These are phyloP conservation scores for Malurus cyaneus DNA, from an alignment of 2,113 vertebrate species.

Conservation along the genomic window DNA sequence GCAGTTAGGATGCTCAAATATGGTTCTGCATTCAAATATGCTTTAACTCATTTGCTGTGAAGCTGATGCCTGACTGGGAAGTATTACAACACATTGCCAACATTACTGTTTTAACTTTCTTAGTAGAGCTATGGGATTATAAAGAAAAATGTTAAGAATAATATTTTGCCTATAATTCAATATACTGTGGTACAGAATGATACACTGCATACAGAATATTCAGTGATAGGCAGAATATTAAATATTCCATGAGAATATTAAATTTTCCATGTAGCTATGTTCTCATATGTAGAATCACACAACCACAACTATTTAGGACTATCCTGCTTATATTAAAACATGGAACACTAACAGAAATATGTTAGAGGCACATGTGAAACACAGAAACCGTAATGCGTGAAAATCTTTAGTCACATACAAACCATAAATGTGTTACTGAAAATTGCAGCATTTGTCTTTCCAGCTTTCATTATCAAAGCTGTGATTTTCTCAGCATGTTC, in stretches of 20 bases:
- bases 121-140: fast-evolving
- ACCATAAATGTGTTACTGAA: not conserved
- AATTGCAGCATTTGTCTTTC: slow-evolving; percentile 32
- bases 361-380: not conserved
- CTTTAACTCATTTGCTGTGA: not conserved
- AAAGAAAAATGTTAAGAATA: not conserved
- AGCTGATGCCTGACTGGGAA: not conserved
- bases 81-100: not conserved
- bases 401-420: not conserved
- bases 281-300: not conserved
- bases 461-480: slow-evolving; percentile 21
- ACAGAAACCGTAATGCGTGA: not conserved
- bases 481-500: slow-evolving; percentile 40
- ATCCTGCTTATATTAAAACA: not conserved
- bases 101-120: not conserved
- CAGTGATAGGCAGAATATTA: not conserved
- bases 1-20: not conserved
- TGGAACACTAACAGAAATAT: not conserved
- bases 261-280: not conserved
- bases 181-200: not conserved
- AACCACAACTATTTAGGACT: not conserved
- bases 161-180: not conserved
- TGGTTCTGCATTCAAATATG: not conserved
- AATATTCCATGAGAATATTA: not conserved
- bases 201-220: not conserved